Evolutionary conservation across 2,888 invertebrate species (phyloP).

Genomic region (Platynereis dumerilii): DNA sequence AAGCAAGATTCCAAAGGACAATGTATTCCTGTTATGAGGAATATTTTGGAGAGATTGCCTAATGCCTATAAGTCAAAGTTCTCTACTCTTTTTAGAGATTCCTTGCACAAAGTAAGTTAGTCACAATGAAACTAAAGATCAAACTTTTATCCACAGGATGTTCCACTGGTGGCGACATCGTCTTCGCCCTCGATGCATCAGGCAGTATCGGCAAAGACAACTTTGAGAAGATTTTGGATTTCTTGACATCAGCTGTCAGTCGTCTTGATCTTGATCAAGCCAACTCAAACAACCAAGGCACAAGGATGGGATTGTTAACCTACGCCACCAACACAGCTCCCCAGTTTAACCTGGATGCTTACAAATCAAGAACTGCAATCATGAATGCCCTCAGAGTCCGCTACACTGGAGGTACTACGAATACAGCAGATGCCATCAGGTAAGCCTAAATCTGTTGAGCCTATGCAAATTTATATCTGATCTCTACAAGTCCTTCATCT

Average conservation of each 20-base stretch:
- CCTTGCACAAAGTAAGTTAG: no score
- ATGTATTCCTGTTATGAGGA: no score
- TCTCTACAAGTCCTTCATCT: no score
- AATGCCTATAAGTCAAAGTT: no score
- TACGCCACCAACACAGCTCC: conserved; percentile 29
- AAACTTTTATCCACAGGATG: conserved; percentile 39
- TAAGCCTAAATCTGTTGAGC: no score
- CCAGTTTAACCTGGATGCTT: conserved; percentile 28
- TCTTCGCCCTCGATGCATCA: conserved; percentile 54
- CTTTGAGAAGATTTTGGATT: conserved; percentile 50
- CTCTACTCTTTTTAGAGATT: no score
- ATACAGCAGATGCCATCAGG: conserved; percentile 27
- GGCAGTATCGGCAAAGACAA: conserved; percentile 53
- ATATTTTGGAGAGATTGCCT: no score
- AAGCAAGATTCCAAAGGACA: no score
- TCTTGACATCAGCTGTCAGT: conserved; percentile 47
- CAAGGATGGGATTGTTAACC: conserved; percentile 33
- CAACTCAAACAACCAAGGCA: neutral
- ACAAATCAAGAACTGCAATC: conserved; percentile 6
- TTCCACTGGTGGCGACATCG: conserved; percentile 44
- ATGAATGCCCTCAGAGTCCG: conserved; percentile 17
- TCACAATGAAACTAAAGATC: no score
- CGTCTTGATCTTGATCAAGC: conserved; percentile 31
- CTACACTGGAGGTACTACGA: conserved; percentile 29
- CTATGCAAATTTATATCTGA: no score